Conservation (phyloP, 2,113 vertebrate genomes). For the Phocoena phocoena region DNA sequence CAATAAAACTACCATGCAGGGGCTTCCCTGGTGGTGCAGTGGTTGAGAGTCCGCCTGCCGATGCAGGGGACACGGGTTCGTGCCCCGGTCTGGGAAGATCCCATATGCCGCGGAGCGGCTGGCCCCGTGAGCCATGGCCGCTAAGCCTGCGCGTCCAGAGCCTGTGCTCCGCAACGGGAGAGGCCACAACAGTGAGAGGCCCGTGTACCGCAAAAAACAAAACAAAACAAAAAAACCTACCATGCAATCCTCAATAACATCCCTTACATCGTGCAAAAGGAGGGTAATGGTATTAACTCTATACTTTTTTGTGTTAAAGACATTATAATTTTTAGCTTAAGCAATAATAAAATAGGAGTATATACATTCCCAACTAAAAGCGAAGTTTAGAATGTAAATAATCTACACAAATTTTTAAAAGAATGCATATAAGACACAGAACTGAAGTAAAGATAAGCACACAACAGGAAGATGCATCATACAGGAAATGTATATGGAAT, state of each 20-base stretch:
- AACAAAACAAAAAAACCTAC: neutral
- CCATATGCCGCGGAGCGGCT: too few relatives aligned
- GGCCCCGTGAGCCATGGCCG: too few relatives aligned
- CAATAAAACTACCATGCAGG: neutral
- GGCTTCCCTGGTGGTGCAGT: too few relatives aligned
- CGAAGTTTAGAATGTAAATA: neutral
- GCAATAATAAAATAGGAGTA: neutral
- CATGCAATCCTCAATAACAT: neutral
- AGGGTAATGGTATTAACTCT: neutral
- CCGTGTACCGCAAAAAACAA: too few relatives aligned
- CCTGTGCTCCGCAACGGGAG: too few relatives aligned
- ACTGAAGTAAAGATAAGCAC: neutral
- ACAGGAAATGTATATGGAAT: neutral
- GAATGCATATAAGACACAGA: neutral
- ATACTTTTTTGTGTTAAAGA: neutral
- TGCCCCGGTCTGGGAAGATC: too few relatives aligned
- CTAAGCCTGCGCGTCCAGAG: too few relatives aligned
- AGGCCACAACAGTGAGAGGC: too few relatives aligned
- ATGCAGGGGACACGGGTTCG: too few relatives aligned
- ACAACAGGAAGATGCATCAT: neutral
- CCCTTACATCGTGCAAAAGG: neutral
- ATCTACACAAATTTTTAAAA: neutral
- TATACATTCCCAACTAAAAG: neutral
- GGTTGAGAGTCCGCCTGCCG: too few relatives aligned
- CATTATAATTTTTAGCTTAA: neutral